A percentile compares a stretch with the other conserved stretches of the same genome.
Evolutionary conservation across 2,888 invertebrate genomes (phyloP).

Genomic region (Pogonocherus hispidulus): DNA sequence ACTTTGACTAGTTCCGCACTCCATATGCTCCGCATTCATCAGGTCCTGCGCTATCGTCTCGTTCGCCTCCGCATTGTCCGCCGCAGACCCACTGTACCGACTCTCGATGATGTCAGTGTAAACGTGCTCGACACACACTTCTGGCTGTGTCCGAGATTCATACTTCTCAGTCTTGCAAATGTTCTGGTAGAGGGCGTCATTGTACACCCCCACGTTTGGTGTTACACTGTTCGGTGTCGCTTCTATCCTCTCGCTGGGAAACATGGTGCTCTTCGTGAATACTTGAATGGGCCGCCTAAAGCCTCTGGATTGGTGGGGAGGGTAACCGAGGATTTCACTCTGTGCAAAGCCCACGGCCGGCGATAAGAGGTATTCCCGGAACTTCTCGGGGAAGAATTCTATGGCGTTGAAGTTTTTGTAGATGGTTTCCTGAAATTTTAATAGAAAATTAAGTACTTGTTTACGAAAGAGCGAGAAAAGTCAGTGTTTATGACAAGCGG

Average conservation of each 20-base stretch:
- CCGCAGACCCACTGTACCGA: constrained; percentile 52
- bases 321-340: constrained; percentile 86
- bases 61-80: constrained; percentile 53
- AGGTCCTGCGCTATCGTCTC: constrained; percentile 48
- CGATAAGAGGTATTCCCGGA: constrained; percentile 91
- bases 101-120: constrained; percentile 56
- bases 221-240: constrained; percentile 58
- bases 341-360: constrained; percentile 93
- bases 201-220: constrained; percentile 50
- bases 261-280: constrained; percentile 68
- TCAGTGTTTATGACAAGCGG: background rate
- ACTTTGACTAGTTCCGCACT: constrained; percentile 14
- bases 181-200: constrained; percentile 45
- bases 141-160: constrained; percentile 51
- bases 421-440: constrained; percentile 79
- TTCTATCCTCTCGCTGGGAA: constrained; percentile 66
- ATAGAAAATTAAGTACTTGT: background rate
- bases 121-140: constrained; percentile 53
- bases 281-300: constrained; percentile 86
- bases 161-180: constrained; percentile 54
- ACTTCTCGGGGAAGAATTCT: constrained; percentile 91
- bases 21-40: constrained; percentile 37
- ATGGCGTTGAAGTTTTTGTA: constrained; percentile 88
- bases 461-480: background rate
- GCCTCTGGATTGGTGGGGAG: constrained; percentile 86